Evolutionary conservation across 1,140 invertebrate species (phyloP), one percentile per base, ranked within the genome.

Genomic region (Platyscapa corneri): DNA sequence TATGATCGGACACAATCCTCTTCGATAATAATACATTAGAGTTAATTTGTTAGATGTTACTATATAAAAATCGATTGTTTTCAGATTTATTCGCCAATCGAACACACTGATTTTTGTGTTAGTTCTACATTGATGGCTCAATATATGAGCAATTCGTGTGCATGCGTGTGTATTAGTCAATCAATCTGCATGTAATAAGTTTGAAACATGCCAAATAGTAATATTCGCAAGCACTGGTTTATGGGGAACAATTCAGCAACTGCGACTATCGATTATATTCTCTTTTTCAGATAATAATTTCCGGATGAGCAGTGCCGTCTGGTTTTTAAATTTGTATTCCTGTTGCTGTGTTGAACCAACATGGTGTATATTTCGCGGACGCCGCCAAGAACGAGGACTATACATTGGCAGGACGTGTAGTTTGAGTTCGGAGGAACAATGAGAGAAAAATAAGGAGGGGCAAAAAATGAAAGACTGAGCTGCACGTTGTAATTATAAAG

Each of bases 271-370:
- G 81, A 82, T 83, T 84, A 72, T 64, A 79, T 85, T 85, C 77
- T 79, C 53, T 80, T 80, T 85, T 85, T 82, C 78, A 85, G 84
- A 72, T 85, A 85, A 82, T 82, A 85, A 85, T 79, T 85, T 85
- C 84, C 84, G 84, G 70, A 39, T 46, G 67, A 18, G 56, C 65
- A 42, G 76, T 76, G 80, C 80, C 79, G 67, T 78, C 32, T 42
- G 82, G 37, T 77, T 84, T 65, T 72, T 60, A 79, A 84, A 56
- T 67, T 60, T 42, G 32, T 53, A 56, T 42, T 39, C 39, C 6
- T 34, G 39, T 53, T 49, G 37, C 39, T 65, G 49, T 14, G 56
- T 34, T 37, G 27, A 30, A 60, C 49, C 10, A 60, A 64, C 46
- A 46, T 67, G 67, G 18, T 53, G 23, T 32, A 65, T 42, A 79